Evolutionary conservation across 1,140 invertebrate genomes (phyloP).

Genomic region (Sycophila sp.): DNA sequence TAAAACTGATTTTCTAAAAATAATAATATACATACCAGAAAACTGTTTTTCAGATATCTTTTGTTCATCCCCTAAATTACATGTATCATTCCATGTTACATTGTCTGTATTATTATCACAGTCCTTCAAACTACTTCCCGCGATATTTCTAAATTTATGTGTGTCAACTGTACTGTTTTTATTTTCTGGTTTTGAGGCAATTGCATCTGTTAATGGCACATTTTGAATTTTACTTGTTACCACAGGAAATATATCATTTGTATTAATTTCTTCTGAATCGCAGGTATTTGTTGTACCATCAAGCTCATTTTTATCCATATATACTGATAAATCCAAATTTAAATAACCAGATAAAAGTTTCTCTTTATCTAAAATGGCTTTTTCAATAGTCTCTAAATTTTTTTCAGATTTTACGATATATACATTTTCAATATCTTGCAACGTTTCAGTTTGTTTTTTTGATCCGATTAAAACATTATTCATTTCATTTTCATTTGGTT

Average conservation of each 20-base stretch:
- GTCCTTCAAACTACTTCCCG: constrained; percentile 59
- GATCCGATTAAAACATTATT: constrained; percentile 30
- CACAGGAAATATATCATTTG: background rate
- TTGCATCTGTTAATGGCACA: background rate
- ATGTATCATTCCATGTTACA: too few relatives aligned
- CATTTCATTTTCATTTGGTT: constrained; percentile 25
- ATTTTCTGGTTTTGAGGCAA: constrained; percentile 19
- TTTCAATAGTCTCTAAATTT: constrained; percentile 67
- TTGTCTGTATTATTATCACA: too few relatives aligned
- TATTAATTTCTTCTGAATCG: background rate
- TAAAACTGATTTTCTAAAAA: background rate
- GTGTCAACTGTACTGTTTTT: constrained; percentile 46
- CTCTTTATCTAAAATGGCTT: constrained; percentile 69
- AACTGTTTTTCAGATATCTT: background rate
- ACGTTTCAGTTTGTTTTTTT: constrained; percentile 57
- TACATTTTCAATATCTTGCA: constrained; percentile 60
- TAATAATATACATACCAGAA: background rate
- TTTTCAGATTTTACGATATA: constrained; percentile 57
- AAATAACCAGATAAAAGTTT: constrained; percentile 66
- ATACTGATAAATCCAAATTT: constrained; percentile 64
- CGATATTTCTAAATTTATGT: constrained; percentile 54
- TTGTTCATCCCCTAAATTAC: too few relatives aligned
- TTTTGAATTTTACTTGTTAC: constrained; percentile 29
- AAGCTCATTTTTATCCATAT: constrained; percentile 53
- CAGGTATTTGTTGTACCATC: constrained; percentile 42